These are phyloP conservation scores for Battus philenor DNA, from an alignment of 1,140 invertebrate species.

Conservation along the genomic window DNA sequence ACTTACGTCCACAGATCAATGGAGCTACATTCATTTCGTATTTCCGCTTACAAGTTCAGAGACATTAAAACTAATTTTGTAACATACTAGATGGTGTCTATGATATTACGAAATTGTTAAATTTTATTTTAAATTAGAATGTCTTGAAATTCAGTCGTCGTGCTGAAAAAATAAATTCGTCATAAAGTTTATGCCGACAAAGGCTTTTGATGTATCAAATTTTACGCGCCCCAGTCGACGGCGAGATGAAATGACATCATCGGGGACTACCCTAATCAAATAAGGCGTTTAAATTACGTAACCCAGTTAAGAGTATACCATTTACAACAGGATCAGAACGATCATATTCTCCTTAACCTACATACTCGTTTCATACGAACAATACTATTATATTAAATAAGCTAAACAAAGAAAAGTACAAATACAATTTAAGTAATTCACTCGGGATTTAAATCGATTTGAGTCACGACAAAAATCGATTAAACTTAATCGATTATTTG, in stretches of 20 bases:
- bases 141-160: conserved; percentile 5
- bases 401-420: too few relatives aligned
- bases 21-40: conserved; percentile 16
- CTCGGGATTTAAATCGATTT: too few relatives aligned
- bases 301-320: neutral
- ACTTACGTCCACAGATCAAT: conserved; percentile 35
- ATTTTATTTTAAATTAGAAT: neutral
- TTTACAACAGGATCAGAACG: neutral
- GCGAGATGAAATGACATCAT: conserved; percentile 12
- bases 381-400: too few relatives aligned
- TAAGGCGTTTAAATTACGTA: conserved; percentile 12
- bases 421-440: too few relatives aligned
- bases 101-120: too few relatives aligned
- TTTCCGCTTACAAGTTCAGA: too few relatives aligned
- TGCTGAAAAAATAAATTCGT: neutral
- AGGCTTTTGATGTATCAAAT: conserved; percentile 4
- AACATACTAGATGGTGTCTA: too few relatives aligned
- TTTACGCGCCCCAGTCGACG: neutral
- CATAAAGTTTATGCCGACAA: conserved; percentile 2
- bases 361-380: too few relatives aligned
- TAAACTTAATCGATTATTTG: too few relatives aligned
- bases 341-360: conserved; percentile 1
- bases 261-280: conserved; percentile 6
- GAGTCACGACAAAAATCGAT: too few relatives aligned
- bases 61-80: too few relatives aligned